A percentile compares a stretch with the other conserved stretches of the same genome.
phyloP scores from a whole-genome alignment of 2,888 invertebrate genomes.

The Dendrolimus pini region DNA sequence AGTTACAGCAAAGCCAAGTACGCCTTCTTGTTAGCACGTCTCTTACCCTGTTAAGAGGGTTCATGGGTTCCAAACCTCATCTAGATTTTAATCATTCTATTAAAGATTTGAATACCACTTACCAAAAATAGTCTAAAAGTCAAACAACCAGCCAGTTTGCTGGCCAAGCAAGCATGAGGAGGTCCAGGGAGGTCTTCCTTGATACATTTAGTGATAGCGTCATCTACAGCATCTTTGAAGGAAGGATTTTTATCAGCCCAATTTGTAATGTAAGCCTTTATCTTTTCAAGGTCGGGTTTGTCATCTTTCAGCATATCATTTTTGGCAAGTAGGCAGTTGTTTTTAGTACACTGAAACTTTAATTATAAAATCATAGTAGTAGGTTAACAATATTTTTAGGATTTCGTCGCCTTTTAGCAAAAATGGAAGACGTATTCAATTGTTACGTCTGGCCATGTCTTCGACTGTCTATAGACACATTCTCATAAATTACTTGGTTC shows the following conservation, averaged over 20 bases:
- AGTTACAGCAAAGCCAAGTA: too few relatives aligned
- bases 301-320: conserved; percentile 33
- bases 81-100: too few relatives aligned
- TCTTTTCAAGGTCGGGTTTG: conserved; percentile 31
- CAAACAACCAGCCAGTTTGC: conserved; percentile 22
- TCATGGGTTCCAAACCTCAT: too few relatives aligned
- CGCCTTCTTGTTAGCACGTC: too few relatives aligned
- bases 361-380: background rate
- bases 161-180: conserved; percentile 38
- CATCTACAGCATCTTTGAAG: conserved; percentile 28
- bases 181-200: conserved; percentile 30
- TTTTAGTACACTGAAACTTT: conserved; percentile 41
- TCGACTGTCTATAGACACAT: too few relatives aligned
- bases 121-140: background rate
- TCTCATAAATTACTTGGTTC: too few relatives aligned
- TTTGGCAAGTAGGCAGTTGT: conserved; percentile 40
- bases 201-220: conserved; percentile 35
- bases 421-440: too few relatives aligned
- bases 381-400: too few relatives aligned
- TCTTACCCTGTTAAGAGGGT: too few relatives aligned
- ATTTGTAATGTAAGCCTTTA: conserved; percentile 26
- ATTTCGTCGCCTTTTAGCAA: too few relatives aligned
- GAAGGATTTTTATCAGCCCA: conserved; percentile 31
- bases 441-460: too few relatives aligned
- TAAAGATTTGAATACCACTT: background rate